A percentile compares a stretch with the other conserved stretches of the same genome.
phyloP scores from a whole-genome alignment of 1,140 invertebrate species.

The Sinonovacula constricta region DNA sequence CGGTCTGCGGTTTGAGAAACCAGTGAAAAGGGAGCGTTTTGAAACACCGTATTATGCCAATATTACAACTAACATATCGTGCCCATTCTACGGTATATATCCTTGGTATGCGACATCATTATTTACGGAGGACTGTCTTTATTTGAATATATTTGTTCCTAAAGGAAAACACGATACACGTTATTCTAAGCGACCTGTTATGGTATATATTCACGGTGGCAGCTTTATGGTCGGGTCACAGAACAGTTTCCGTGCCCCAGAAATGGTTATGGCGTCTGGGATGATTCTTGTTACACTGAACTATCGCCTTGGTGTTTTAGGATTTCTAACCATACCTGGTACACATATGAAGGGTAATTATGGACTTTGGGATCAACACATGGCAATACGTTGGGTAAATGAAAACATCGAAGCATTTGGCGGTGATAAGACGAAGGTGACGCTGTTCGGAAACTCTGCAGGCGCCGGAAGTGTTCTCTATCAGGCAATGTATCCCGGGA shows the following conservation, averaged over 20 bases:
- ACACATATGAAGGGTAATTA: conserved; percentile 71
- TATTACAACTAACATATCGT: no score
- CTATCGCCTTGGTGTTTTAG: conserved; percentile 91
- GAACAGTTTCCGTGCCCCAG: conserved; percentile 91
- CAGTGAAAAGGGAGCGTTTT: no score
- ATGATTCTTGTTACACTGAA: conserved; percentile 87
- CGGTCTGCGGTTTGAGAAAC: conserved; percentile 14
- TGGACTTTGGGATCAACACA: conserved; percentile 86
- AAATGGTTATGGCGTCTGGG: conserved; percentile 85
- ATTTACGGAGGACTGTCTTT: conserved; percentile 20
- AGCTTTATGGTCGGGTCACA: conserved; percentile 93
- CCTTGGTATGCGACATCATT: no score
- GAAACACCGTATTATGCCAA: no score
- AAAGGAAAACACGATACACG: conserved; percentile 84
- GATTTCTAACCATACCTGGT: conserved; percentile 84
- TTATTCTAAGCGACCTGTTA: conserved; percentile 88
- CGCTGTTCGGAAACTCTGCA: conserved; percentile 95
- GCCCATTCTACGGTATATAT: no score
- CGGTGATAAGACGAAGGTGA: conserved; percentile 94
- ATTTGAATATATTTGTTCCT: conserved; percentile 84
- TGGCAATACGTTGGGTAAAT: conserved; percentile 86
- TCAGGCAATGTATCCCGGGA: conserved; percentile 79
- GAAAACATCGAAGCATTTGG: conserved; percentile 93
- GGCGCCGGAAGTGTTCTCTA: conserved; percentile 95
- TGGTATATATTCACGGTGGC: conserved; percentile 97